Percentiles rank a stretch among this genome's conserved stretches.
phyloP scores from a whole-genome alignment of 2,113 vertebrate species.

The Mormoops blainvillei region DNA sequence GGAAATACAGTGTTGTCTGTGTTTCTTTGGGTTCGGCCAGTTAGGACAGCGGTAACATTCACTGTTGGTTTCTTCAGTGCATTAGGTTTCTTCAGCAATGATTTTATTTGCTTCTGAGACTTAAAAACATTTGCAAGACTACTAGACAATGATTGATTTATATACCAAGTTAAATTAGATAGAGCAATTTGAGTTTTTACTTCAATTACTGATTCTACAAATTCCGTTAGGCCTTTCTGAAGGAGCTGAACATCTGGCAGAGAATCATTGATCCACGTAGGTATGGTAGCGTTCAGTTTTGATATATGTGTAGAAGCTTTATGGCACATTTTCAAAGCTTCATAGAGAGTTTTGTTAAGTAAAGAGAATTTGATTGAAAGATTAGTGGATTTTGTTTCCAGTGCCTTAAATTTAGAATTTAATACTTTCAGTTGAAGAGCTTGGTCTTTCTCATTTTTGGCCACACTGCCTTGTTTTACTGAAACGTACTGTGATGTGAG shows the following conservation, averaged over 20 bases:
- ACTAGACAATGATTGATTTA: constrained; percentile 63
- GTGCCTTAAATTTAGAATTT: constrained; percentile 80
- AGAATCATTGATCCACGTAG: constrained; percentile 67
- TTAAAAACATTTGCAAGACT: constrained; percentile 58
- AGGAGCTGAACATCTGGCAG: constrained; percentile 72
- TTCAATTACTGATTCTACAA: constrained; percentile 78
- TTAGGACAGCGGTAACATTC: constrained; percentile 59
- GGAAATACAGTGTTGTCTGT: constrained; percentile 72
- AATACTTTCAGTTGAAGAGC: constrained; percentile 74
- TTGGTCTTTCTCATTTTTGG: constrained; percentile 67
- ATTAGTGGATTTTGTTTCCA: constrained; percentile 80
- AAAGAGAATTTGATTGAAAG: constrained; percentile 75
- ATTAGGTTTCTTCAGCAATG: constrained; percentile 70
- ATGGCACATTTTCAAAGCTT: constrained; percentile 72
- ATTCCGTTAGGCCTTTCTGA: constrained; percentile 76
- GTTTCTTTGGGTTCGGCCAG: constrained; percentile 80
- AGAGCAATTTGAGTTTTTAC: constrained; percentile 74
- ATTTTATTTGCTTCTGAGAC: constrained; percentile 79
- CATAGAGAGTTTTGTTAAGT: constrained; percentile 79
- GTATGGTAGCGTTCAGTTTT: constrained; percentile 72
- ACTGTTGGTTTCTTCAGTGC: constrained; percentile 66
- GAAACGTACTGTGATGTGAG: constrained; percentile 72
- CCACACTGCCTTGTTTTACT: constrained; percentile 50
- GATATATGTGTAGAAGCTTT: constrained; percentile 63
- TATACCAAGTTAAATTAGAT: constrained; percentile 77